Evolutionary conservation across 2,113 vertebrate genomes (phyloP).

Genomic region (Colinus virginianus): DNA sequence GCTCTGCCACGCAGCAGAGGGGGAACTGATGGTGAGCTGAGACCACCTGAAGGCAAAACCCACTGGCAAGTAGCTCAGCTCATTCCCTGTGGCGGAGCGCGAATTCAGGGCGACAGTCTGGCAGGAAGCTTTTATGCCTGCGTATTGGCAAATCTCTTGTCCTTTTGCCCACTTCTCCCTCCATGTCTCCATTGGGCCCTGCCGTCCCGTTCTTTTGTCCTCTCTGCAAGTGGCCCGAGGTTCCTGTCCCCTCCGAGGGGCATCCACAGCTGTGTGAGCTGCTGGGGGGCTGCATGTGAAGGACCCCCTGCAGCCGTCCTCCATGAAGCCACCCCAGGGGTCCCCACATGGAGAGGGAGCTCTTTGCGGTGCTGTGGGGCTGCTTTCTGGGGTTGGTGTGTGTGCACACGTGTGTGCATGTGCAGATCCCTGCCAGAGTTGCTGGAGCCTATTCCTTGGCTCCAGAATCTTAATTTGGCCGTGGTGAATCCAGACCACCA

Average conservation of each 20-base stretch:
- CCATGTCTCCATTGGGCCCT: not conserved
- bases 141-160: not conserved
- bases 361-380: not conserved
- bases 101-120: conserved; percentile 23
- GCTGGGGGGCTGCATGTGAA: not conserved
- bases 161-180: not conserved
- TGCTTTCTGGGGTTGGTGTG: not conserved
- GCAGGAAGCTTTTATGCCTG: not conserved
- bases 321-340: fast-evolving
- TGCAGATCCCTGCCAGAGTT: conserved; percentile 61
- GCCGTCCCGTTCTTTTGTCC: not conserved
- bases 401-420: not conserved
- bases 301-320: fast-evolving
- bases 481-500: conserved; percentile 80
- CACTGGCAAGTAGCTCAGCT: not conserved
- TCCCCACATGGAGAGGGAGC: not conserved
- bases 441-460: conserved; percentile 63
- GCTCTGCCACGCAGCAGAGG: not conserved
- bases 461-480: conserved; percentile 62
- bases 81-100: not conserved
- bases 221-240: not conserved
- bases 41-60: fast-evolving
- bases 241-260: fast-evolving
- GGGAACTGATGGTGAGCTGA: not conserved
- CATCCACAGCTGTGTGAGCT: not conserved